These are phyloP conservation scores for Dermatemys mawii DNA, from an alignment of 2,113 vertebrate species.

Conservation along the genomic window DNA sequence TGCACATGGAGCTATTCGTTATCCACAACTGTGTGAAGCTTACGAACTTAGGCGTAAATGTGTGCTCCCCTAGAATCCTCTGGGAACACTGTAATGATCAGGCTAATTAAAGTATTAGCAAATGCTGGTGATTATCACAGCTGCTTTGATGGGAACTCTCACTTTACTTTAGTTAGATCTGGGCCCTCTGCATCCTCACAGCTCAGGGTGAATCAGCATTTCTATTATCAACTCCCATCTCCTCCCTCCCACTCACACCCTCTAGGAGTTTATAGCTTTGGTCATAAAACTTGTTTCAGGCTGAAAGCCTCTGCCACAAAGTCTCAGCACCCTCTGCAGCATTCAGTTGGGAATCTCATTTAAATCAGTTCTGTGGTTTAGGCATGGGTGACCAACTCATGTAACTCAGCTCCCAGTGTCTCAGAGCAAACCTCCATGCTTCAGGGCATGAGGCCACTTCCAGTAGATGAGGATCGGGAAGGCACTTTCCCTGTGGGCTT, in stretches of 20 bases:
- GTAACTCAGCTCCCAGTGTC: neutral
- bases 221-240: neutral
- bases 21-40: neutral
- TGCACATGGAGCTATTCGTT: neutral
- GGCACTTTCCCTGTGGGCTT: neutral
- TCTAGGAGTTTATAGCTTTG: neutral
- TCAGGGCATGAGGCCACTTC: neutral
- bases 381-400: neutral
- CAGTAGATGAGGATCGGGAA: neutral
- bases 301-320: neutral
- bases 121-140: constrained; percentile 2
- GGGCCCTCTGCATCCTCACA: neutral
- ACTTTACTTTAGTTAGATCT: neutral
- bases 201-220: neutral
- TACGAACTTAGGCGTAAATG: neutral
- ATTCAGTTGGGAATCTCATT: neutral
- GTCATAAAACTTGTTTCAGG: neutral
- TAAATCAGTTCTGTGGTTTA: neutral
- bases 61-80: neutral
- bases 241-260: neutral
- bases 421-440: neutral
- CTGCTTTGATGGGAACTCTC: neutral
- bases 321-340: neutral
- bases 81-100: neutral
- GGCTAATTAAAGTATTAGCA: constrained; percentile 18